phyloP scores from a whole-genome alignment of 2,113 vertebrate species.

The Periophthalmodon schlosseri region DNA sequence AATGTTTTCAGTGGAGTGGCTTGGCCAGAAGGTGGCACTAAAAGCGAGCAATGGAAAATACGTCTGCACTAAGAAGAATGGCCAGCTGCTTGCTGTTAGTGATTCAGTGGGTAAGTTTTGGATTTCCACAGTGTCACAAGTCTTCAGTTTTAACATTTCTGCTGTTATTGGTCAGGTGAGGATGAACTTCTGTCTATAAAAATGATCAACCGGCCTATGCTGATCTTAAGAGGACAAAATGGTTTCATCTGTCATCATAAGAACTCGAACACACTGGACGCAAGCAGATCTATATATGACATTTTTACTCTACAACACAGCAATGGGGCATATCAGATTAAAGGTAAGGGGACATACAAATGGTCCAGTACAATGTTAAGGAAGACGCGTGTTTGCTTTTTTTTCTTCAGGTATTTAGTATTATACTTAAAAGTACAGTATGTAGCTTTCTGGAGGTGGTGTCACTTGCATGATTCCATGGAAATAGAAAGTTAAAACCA shows the following conservation, averaged over 20 bases:
- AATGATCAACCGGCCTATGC: conserved; percentile 91
- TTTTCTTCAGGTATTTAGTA: too few relatives aligned
- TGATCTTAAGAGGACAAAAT: conserved; percentile 90
- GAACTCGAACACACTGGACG: conserved; percentile 90
- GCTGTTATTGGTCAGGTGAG: conserved; percentile 75
- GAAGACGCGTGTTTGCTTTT: too few relatives aligned
- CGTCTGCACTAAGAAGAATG: conserved; percentile 93
- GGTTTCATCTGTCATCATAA: conserved; percentile 93
- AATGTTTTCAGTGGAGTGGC: conserved; percentile 95
- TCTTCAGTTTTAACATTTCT: neutral
- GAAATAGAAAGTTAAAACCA: too few relatives aligned
- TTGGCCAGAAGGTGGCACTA: conserved; percentile 86
- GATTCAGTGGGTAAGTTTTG: conserved; percentile 82
- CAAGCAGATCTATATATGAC: conserved; percentile 91
- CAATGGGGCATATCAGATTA: conserved; percentile 91
- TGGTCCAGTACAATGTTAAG: too few relatives aligned
- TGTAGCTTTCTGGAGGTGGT: too few relatives aligned
- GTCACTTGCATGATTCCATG: too few relatives aligned
- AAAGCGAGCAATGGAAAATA: conserved; percentile 93
- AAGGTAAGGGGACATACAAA: conserved; percentile 75
- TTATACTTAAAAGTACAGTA: too few relatives aligned
- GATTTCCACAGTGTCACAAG: neutral
- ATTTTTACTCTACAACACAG: conserved; percentile 89
- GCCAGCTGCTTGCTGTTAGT: conserved; percentile 88
- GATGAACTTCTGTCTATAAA: conserved; percentile 90